Evolutionary conservation across 1,140 invertebrate genomes (phyloP).

Genomic region (Caenorhabditis inopinata): DNA sequence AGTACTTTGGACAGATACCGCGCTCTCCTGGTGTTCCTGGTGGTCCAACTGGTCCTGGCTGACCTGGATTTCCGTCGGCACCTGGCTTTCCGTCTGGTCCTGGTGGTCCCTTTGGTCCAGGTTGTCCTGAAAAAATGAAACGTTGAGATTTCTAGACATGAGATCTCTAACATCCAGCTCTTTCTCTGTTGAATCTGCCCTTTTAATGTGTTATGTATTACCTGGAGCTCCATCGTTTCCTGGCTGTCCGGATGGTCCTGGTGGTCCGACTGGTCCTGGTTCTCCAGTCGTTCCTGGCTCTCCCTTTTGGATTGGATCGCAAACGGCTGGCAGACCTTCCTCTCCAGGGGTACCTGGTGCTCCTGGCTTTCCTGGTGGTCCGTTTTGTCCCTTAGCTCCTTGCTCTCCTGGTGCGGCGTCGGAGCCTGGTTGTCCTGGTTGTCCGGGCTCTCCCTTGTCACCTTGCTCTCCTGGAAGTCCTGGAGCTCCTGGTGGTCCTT

Average conservation of each 20-base stretch:
- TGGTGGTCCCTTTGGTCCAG: constrained; percentile 38
- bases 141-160: too few relatives aligned
- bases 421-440: constrained; percentile 6
- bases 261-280: constrained; percentile 37
- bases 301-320: constrained; percentile 31
- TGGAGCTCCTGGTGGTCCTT: constrained; percentile 40
- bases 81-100: constrained; percentile 32
- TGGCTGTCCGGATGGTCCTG: constrained; percentile 35
- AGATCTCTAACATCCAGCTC: too few relatives aligned
- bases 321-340: constrained; percentile 13
- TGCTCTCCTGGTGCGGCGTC: constrained; percentile 36
- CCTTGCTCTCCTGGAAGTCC: constrained; percentile 30
- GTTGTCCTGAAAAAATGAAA: constrained; percentile 27
- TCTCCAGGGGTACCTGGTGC: constrained; percentile 29
- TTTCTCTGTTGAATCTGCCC: too few relatives aligned
- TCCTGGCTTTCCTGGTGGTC: constrained; percentile 35
- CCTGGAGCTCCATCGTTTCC: constrained; percentile 37
- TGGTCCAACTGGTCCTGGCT: constrained; percentile 33
- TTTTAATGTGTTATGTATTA: too few relatives aligned
- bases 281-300: constrained; percentile 30
- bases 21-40: constrained; percentile 42
- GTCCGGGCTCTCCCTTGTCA: constrained; percentile 27
- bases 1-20: constrained; percentile 48
- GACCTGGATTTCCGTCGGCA: constrained; percentile 35
- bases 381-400: constrained; percentile 34